Conservation (phyloP, 2,113 vertebrate species). For the Astatotilapia flaviijosephi region DNA sequence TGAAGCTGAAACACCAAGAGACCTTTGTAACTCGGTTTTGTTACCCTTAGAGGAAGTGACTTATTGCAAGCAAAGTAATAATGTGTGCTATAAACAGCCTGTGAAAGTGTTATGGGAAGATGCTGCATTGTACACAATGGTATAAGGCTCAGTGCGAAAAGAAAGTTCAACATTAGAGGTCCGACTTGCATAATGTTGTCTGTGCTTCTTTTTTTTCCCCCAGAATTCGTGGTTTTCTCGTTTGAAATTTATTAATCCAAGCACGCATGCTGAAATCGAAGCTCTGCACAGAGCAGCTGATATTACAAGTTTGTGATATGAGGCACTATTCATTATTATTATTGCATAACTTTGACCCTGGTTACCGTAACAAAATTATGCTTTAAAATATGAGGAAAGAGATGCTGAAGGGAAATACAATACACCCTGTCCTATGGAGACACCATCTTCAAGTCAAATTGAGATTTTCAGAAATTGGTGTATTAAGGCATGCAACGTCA, state of each 20-base stretch:
- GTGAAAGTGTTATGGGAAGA: slow-evolving; percentile 38
- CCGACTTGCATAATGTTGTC: slow-evolving; percentile 63
- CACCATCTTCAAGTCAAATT: slow-evolving; percentile 47
- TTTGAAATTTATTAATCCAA: slow-evolving; percentile 44
- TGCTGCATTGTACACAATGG: slow-evolving; percentile 48
- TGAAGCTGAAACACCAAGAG: slow-evolving; percentile 31
- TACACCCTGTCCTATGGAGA: slow-evolving; percentile 54
- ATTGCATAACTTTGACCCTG: slow-evolving; percentile 85
- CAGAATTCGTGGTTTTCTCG: slow-evolving; percentile 6
- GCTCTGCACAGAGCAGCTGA: slow-evolving; percentile 36
- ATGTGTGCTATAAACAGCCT: slow-evolving; percentile 54
- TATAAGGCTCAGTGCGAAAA: slow-evolving; percentile 73
- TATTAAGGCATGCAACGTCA: slow-evolving; percentile 63
- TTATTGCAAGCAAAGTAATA: slow-evolving; percentile 56
- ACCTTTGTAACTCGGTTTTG: slow-evolving; percentile 18
- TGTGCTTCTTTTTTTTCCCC: slow-evolving; percentile 35
- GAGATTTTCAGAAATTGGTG: slow-evolving; percentile 28
- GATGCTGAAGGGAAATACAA: slow-evolving; percentile 56
- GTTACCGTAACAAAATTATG: slow-evolving; percentile 80
- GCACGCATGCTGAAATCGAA: slow-evolving; percentile 32
- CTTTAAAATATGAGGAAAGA: slow-evolving; percentile 57
- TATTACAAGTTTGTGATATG: slow-evolving; percentile 64
- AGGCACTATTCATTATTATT: slow-evolving; percentile 76
- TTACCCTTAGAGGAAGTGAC: slow-evolving; percentile 30
- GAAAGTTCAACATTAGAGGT: slow-evolving; percentile 49